Evolutionary conservation across 2,113 vertebrate species (phyloP).

Genomic region (Chaetops frenatus): DNA sequence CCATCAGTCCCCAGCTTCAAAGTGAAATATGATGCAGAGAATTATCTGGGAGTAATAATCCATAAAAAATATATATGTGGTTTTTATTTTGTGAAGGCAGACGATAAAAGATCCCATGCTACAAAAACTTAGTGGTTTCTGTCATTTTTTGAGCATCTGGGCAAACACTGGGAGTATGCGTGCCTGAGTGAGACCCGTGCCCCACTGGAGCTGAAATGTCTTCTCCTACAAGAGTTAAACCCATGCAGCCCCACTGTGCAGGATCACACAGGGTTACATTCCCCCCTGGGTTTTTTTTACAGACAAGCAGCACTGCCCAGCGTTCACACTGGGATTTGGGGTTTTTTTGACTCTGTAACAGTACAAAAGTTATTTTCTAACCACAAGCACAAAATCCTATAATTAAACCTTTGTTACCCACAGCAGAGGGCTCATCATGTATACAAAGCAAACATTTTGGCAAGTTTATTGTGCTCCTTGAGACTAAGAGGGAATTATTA

Average conservation of each 20-base stretch:
- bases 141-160: neutral
- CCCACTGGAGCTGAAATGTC: neutral
- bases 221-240: neutral
- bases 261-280: neutral
- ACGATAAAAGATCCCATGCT: neutral
- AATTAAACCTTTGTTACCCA: constrained; percentile 28
- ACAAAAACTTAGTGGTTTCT: neutral
- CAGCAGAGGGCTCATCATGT: neutral
- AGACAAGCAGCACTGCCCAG: neutral
- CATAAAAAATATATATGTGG: neutral
- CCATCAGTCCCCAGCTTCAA: neutral
- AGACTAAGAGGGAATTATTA: constrained; percentile 34
- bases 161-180: rapidly evolving
- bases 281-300: neutral
- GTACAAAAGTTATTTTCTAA: neutral
- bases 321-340: neutral
- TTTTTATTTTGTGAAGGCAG: neutral
- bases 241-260: neutral
- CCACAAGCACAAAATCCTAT: neutral
- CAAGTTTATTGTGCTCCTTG: constrained; percentile 7
- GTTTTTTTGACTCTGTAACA: neutral
- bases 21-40: neutral
- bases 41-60: neutral
- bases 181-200: neutral
- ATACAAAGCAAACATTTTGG: constrained; percentile 33